Percentiles rank a stretch among this genome's conserved stretches.
Evolutionary conservation across 2,888 invertebrate genomes (phyloP).

Genomic region (Watsonalla binaria): DNA sequence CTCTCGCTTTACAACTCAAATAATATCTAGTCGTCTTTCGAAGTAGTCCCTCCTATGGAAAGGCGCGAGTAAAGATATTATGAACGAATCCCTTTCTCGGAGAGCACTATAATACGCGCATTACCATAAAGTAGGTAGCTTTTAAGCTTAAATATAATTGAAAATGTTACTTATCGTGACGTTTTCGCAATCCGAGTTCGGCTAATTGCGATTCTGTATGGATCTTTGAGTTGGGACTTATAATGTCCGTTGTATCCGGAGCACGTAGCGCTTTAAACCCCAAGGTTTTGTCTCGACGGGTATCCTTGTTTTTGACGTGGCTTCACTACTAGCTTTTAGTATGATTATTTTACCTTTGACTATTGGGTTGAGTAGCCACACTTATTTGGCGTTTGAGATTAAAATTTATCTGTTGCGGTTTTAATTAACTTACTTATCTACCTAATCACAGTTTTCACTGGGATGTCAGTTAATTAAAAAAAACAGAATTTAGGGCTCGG

Average conservation of each 20-base stretch:
- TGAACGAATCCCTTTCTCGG: conserved; percentile 17
- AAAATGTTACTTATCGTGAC: conserved; percentile 42
- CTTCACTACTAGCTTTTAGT: conserved; percentile 36
- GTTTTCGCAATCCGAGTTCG: conserved; percentile 36
- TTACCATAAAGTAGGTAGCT: conserved; percentile 32
- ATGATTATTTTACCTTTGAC: conserved; percentile 4
- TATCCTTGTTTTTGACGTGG: conserved; percentile 64
- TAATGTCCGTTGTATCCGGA: conserved; percentile 50
- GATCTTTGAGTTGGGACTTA: conserved; percentile 53
- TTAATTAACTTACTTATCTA: too few relatives aligned
- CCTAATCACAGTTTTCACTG: too few relatives aligned
- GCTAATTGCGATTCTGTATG: conserved; percentile 66
- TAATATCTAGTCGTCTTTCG: too few relatives aligned
- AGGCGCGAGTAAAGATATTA: too few relatives aligned
- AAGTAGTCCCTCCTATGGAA: too few relatives aligned
- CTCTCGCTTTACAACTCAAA: too few relatives aligned
- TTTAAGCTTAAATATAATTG: conserved; percentile 33
- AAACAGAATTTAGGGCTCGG: too few relatives aligned
- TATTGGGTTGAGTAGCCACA: neutral
- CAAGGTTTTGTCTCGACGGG: conserved; percentile 49
- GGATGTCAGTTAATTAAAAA: too few relatives aligned
- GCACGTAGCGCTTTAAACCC: conserved; percentile 57
- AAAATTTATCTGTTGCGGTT: too few relatives aligned
- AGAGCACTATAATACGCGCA: conserved; percentile 36
- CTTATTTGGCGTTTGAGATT: neutral